Percentiles rank a stretch among this genome's conserved stretches.
Conservation (phyloP, 2,888 invertebrate genomes). For the Drosophila putrida region DNA sequence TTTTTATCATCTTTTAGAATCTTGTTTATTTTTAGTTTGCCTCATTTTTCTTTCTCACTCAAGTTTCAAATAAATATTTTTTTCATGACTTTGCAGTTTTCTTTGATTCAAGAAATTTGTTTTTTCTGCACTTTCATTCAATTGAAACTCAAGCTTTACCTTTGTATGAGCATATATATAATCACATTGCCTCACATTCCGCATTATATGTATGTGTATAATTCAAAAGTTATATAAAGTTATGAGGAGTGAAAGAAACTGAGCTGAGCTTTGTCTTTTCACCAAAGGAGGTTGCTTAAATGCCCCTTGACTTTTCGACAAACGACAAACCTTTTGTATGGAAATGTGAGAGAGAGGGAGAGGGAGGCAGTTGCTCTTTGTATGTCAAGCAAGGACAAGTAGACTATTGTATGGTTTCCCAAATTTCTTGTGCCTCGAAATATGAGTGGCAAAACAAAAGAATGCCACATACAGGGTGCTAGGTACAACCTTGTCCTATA, state of each 20-base stretch:
- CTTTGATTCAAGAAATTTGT: conserved; percentile 15
- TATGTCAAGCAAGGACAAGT: conserved; percentile 42
- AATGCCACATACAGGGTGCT: conserved; percentile 17
- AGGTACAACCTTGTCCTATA: conserved; percentile 12
- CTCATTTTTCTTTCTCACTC: conserved; percentile 2
- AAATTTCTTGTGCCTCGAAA: conserved; percentile 20
- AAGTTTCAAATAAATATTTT: not conserved
- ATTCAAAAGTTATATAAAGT: conserved; percentile 26
- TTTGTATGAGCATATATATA: conserved; percentile 5
- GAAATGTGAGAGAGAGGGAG: not conserved
- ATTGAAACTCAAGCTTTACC: conserved; percentile 19
- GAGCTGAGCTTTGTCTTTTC: conserved; percentile 5
- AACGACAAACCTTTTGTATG: conserved; percentile 11
- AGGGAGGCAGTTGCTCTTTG: conserved; percentile 14
- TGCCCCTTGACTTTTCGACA: conserved; percentile 21
- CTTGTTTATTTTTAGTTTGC: conserved; percentile 13
- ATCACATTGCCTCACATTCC: conserved; percentile 18
- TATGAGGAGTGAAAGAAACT: conserved; percentile 16
- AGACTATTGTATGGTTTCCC: conserved; percentile 38
- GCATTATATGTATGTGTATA: conserved; percentile 32
- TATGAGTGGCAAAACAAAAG: conserved; percentile 29
- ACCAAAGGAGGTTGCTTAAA: conserved; percentile 3
- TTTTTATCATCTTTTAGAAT: conserved; percentile 9
- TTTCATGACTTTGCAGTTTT: conserved; percentile 27
- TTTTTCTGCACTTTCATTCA: conserved; percentile 33